Conservation (phyloP, 35 echinoderm and acorn worm genomes). For the Acanthaster planci region DNA sequence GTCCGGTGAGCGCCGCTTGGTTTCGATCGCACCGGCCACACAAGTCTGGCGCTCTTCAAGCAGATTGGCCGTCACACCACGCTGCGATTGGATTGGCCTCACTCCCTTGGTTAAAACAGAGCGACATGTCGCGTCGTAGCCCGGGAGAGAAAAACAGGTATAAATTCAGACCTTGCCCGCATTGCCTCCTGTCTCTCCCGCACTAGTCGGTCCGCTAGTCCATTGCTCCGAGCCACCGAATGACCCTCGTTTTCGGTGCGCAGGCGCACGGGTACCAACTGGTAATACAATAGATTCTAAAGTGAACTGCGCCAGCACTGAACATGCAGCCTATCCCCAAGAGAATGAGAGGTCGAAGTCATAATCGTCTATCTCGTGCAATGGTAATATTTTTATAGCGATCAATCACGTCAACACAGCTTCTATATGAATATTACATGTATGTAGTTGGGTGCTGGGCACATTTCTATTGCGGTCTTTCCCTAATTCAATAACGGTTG, state of each 20-base stretch:
- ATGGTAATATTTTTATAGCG: background rate
- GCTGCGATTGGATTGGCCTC: background rate
- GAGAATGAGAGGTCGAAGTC: slow-evolving; percentile 4
- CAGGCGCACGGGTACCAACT: slow-evolving; percentile 4
- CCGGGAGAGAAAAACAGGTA: slow-evolving; percentile 11
- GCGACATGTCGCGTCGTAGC: background rate
- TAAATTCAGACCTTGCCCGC: slow-evolving; percentile 13
- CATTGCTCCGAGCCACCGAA: slow-evolving; percentile 12
- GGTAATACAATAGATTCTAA: slow-evolving; percentile 21
- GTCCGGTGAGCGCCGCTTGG: background rate
- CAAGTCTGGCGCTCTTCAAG: background rate
- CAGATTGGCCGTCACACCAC: slow-evolving; percentile 14
- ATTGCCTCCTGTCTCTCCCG: background rate
- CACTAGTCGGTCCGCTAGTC: background rate
- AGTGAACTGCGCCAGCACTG: slow-evolving; percentile 21
- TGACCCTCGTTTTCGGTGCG: slow-evolving; percentile 20
- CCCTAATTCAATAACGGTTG: slow-evolving; percentile 17
- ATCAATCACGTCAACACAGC: background rate
- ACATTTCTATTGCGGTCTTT: background rate
- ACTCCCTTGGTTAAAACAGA: slow-evolving; percentile 5
- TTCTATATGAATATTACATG: slow-evolving; percentile 2
- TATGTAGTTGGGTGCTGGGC: background rate
- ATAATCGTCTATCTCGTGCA: slow-evolving; percentile 1
- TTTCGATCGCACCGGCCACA: background rate
- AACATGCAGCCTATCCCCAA: background rate